phyloP scores from a whole-genome alignment of 2,797 vertebrate genomes.

The Furcifer pardalis region DNA sequence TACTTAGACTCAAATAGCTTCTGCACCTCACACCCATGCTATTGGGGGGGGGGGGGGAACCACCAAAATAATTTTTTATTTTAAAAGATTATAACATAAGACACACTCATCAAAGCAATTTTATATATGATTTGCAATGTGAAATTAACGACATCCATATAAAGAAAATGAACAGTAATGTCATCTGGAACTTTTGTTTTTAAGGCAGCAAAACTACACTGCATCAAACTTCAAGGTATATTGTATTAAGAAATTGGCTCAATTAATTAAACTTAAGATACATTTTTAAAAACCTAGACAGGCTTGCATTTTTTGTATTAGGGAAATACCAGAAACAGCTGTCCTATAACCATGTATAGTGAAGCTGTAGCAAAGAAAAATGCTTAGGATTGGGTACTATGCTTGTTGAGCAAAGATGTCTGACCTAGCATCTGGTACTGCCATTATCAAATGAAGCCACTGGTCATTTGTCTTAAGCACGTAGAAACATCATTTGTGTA shows the following conservation, averaged over 20 bases:
- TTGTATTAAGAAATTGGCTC: slow-evolving; percentile 38
- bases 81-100: slow-evolving; percentile 70
- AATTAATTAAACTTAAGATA: slow-evolving; percentile 33
- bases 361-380: neutral
- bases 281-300: slow-evolving; percentile 16
- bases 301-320: slow-evolving; percentile 22
- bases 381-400: neutral
- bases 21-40: too few species aligned
- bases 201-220: slow-evolving; percentile 47
- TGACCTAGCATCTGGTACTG: neutral
- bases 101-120: slow-evolving; percentile 61
- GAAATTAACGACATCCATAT: slow-evolving; percentile 67
- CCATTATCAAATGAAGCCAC: neutral
- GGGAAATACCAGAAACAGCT: slow-evolving; percentile 54
- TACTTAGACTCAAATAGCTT: neutral
- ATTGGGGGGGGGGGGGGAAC: neutral
- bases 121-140: slow-evolving; percentile 54
- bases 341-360: neutral
- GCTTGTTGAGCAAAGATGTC: neutral
- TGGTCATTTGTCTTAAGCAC: slow-evolving; percentile 6
- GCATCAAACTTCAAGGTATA: slow-evolving; percentile 44
- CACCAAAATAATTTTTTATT: slow-evolving; percentile 54
- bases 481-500: slow-evolving; percentile 35
- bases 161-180: slow-evolving; percentile 52
- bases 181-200: slow-evolving; percentile 49